Evolutionary conservation across 2,113 vertebrate genomes (phyloP).

Genomic region (Solenodon paradoxus): DNA sequence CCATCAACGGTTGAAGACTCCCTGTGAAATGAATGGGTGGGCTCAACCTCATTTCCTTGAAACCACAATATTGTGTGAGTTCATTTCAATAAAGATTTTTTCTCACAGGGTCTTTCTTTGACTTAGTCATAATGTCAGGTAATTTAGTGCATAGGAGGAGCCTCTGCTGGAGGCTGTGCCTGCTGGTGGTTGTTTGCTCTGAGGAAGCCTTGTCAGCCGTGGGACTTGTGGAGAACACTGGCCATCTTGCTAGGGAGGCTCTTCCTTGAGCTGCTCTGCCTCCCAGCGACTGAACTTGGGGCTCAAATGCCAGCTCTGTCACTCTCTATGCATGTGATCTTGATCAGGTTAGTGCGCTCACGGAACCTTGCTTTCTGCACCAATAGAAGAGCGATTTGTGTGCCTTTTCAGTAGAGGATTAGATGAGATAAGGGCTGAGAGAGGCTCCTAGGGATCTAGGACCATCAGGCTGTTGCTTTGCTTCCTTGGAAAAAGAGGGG

Average conservation of each 20-base stretch:
- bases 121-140: slow-evolving; percentile 31
- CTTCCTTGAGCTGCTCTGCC: not conserved
- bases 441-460: not conserved
- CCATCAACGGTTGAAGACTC: not conserved
- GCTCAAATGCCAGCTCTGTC: not conserved
- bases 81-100: slow-evolving; percentile 45
- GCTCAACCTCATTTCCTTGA: not conserved
- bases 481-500: not conserved
- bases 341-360: rapidly evolving
- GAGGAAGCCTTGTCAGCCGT: too few species aligned
- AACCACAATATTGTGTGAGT: slow-evolving; percentile 49
- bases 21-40: not conserved
- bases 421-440: not conserved
- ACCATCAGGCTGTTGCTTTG: not conserved
- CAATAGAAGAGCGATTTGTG: not conserved
- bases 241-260: too few species aligned
- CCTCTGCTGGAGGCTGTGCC: slow-evolving; percentile 23
- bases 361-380: not conserved
- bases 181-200: not conserved
- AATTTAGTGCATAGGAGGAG: not conserved
- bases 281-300: not conserved
- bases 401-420: not conserved
- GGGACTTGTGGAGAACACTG: not conserved
- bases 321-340: not conserved
- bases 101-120: slow-evolving; percentile 19